A percentile compares a stretch with the other conserved stretches of the same genome.
phyloP scores from a whole-genome alignment of 2,888 invertebrate species.

The Podotricha telesiphe region DNA sequence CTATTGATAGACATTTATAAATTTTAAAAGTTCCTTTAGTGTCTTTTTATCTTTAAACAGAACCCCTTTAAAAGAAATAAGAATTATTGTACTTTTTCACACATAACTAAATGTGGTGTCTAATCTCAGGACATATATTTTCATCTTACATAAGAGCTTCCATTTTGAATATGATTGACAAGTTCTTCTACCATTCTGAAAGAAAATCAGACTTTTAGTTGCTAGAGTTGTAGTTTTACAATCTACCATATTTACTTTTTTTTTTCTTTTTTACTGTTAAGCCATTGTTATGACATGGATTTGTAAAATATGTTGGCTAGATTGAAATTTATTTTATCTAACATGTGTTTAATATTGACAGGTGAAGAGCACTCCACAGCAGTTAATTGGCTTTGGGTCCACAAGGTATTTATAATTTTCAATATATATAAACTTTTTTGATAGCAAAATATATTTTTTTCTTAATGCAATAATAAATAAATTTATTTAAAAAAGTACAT shows the following conservation, averaged over 20 bases:
- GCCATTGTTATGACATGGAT: too few relatives aligned
- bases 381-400: slow-evolving; percentile 97
- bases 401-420: slow-evolving; percentile 77
- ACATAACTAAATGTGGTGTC: too few relatives aligned
- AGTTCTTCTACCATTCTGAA: too few relatives aligned
- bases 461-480: too few relatives aligned
- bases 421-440: neutral
- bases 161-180: neutral
- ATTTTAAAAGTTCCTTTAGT: neutral
- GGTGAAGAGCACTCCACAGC: slow-evolving; percentile 95
- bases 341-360: slow-evolving; percentile 56
- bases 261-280: too few relatives aligned
- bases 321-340: slow-evolving; percentile 30
- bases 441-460: neutral
- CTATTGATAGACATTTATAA: neutral
- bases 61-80: too few relatives aligned
- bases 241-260: neutral
- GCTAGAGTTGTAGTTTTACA: too few relatives aligned
- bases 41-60: neutral
- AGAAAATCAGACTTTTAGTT: too few relatives aligned
- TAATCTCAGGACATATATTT: neutral
- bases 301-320: neutral
- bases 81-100: too few relatives aligned
- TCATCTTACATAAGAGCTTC: neutral
- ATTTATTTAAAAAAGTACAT: too few relatives aligned